Conservation (phyloP, 2,888 invertebrate species). For the Sminthurides aquaticus region DNA sequence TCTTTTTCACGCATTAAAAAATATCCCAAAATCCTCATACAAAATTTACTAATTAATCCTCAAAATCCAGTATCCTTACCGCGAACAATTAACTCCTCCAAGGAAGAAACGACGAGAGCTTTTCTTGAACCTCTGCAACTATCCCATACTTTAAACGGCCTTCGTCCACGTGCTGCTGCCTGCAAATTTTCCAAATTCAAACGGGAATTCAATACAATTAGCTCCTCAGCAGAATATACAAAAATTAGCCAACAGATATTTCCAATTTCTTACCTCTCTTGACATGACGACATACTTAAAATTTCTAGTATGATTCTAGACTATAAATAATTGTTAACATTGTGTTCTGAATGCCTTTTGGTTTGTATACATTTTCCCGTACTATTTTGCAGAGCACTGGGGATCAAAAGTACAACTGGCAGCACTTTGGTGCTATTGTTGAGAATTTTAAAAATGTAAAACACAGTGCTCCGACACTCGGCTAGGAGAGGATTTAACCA, state of each 20-base stretch:
- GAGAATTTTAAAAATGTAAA: too few relatives aligned
- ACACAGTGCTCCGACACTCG: too few relatives aligned
- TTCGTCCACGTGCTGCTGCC: slow-evolving; percentile 91
- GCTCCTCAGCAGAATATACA: too few relatives aligned
- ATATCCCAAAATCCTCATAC: too few relatives aligned
- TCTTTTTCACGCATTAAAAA: too few relatives aligned
- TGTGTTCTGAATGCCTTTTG: not conserved
- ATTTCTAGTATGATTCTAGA: not conserved
- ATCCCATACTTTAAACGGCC: slow-evolving; percentile 96
- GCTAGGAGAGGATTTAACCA: too few relatives aligned
- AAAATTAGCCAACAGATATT: not conserved
- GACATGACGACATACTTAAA: slow-evolving; percentile 51
- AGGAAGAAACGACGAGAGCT: slow-evolving; percentile 83
- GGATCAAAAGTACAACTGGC: not conserved
- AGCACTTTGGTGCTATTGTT: too few relatives aligned
- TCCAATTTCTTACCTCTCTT: slow-evolving; percentile 52
- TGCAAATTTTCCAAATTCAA: slow-evolving; percentile 47
- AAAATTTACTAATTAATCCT: too few relatives aligned
- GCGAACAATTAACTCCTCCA: slow-evolving; percentile 77
- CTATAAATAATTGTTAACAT: not conserved
- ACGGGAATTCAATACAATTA: not conserved
- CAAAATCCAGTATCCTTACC: too few relatives aligned
- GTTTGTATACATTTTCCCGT: too few relatives aligned
- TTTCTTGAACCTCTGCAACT: slow-evolving; percentile 87
- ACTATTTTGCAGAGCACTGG: not conserved